phyloP scores from a whole-genome alignment of 2,113 vertebrate genomes.

The Spea multiplicata region DNA sequence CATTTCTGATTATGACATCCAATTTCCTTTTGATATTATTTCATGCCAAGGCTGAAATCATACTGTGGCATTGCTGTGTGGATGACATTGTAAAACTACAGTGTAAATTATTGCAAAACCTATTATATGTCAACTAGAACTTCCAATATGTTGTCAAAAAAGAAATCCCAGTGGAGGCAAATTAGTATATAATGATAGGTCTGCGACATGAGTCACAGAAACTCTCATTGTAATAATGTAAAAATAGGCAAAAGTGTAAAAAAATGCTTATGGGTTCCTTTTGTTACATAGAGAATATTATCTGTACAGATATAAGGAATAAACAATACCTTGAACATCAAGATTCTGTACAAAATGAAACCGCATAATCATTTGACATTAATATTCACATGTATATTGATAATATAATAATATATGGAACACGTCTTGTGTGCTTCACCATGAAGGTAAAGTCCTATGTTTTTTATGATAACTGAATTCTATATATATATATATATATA shows the following conservation, averaged over 20 bases:
- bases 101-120: slow-evolving; percentile 37
- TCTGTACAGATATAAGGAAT: no score
- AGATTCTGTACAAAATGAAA: no score
- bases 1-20: slow-evolving; percentile 4
- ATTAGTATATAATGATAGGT: slow-evolving; percentile 1
- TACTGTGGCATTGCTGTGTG: neutral
- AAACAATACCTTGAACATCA: no score
- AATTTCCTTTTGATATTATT: slow-evolving; percentile 30
- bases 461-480: no score
- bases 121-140: neutral
- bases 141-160: slow-evolving; percentile 43
- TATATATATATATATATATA: no score
- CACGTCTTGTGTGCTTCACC: no score
- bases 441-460: no score
- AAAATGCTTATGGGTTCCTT: neutral
- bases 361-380: no score
- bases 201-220: neutral
- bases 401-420: no score
- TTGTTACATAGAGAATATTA: no score
- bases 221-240: neutral
- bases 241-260: neutral
- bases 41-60: slow-evolving; percentile 29
- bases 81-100: slow-evolving; percentile 22
- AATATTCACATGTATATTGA: no score
- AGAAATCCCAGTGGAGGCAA: slow-evolving; percentile 23